Evolutionary conservation across 92 coral and sea anemone species (phyloP).

Genomic region (Zoanthus sansibaricus): DNA sequence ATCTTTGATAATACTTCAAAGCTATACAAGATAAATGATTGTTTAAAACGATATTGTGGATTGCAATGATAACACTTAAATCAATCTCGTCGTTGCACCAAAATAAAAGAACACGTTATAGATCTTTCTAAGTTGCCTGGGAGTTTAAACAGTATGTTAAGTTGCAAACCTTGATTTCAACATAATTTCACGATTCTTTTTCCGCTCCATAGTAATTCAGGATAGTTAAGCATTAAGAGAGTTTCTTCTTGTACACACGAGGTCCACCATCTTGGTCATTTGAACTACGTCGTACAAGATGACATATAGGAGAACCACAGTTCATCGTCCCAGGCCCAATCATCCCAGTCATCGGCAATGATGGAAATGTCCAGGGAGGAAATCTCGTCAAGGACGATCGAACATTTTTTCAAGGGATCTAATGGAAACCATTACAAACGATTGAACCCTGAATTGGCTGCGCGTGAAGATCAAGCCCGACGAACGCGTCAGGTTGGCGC

Average conservation of each 20-base stretch:
- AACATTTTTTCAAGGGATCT: too few relatives aligned
- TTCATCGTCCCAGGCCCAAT: too few relatives aligned
- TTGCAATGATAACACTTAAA: background rate
- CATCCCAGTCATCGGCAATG: too few relatives aligned
- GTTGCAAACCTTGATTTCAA: constrained; percentile 28
- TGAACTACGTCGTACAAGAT: constrained; percentile 11
- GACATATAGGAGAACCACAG: background rate
- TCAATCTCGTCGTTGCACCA: background rate
- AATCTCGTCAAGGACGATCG: too few relatives aligned
- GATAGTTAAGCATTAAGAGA: background rate
- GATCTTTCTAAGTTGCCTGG: too few relatives aligned
- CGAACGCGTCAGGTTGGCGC: too few relatives aligned
- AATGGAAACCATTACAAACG: too few relatives aligned
- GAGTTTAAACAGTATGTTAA: background rate
- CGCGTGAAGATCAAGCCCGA: too few relatives aligned
- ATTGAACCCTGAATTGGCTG: too few relatives aligned
- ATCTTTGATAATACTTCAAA: constrained; percentile 83
- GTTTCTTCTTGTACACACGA: background rate
- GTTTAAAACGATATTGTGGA: background rate
- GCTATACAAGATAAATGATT: constrained; percentile 46
- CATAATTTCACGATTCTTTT: background rate
- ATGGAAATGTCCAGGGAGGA: too few relatives aligned
- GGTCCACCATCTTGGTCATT: constrained; percentile 35
- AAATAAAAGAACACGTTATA: background rate
- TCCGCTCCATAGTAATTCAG: background rate